Percentiles rank a stretch among this genome's conserved stretches.
Conservation (phyloP, 2,888 invertebrate species). For the Adineta ricciae region DNA sequence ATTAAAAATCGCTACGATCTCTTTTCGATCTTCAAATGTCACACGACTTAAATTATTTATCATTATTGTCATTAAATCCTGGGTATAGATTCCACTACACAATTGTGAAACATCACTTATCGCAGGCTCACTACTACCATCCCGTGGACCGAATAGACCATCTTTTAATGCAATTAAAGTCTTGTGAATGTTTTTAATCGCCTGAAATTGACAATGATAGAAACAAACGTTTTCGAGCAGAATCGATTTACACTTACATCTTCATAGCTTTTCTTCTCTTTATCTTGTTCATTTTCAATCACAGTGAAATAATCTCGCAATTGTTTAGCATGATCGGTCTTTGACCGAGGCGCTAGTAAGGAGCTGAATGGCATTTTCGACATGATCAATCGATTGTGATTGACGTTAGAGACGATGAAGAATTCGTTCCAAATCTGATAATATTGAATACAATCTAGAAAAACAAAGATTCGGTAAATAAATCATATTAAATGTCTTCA, state of each 20-base stretch:
- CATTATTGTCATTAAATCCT: constrained; percentile 78
- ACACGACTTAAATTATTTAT: constrained; percentile 68
- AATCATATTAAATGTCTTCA: background rate
- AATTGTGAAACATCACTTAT: constrained; percentile 45
- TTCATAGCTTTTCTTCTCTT: constrained; percentile 19
- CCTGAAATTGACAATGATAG: background rate
- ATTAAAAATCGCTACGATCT: constrained; percentile 98
- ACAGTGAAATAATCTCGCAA: background rate
- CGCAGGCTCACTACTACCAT: constrained; percentile 56
- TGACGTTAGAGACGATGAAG: background rate
- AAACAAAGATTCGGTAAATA: no score
- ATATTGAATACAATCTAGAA: background rate
- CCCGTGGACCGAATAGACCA: constrained; percentile 12
- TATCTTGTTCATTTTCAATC: constrained; percentile 19
- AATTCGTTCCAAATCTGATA: background rate
- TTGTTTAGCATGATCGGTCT: constrained; percentile 19
- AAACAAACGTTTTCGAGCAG: background rate
- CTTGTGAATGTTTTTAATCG: constrained; percentile 20
- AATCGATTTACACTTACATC: background rate
- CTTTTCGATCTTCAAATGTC: constrained; percentile 85
- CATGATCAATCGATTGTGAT: background rate
- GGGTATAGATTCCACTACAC: constrained; percentile 87
- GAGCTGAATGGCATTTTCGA: constrained; percentile 16
- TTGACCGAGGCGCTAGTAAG: background rate
- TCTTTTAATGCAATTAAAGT: constrained; percentile 12